Base-by-base conservation (phyloP, 1,140 invertebrate genomes). In the Hylyphantes graminicola region DNA sequence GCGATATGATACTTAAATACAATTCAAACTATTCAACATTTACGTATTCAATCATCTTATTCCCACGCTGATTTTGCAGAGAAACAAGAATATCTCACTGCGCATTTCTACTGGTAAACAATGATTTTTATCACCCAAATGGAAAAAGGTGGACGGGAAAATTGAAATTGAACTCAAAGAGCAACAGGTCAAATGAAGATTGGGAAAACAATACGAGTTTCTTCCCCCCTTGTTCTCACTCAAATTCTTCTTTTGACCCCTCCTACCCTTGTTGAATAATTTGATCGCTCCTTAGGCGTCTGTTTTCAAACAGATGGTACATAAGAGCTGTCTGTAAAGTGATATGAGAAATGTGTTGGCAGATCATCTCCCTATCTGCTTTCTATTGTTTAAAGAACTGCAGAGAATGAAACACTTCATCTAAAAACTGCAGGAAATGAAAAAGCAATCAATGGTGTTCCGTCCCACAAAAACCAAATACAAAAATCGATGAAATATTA, bases 291-390 rank as follows among this genome's bases (percentile, higher is more conserved):
- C 72, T 74, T 21, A 57, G 50, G 63, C 76, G 76, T 78, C 63
- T 67, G 61, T 78, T 78, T 67, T 54, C 63, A 55, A 78, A 67
- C 76, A 78, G 76, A 78, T 78, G 76, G 76, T 48, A 17, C 67
- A 78, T 67, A 21, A 19, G 63, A 67, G 63, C 63, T 78, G 76
- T 55, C 51, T 65, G 50, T 17, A 65, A 67, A n/a, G 63, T 78
- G 76, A 65, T 78, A 78, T 48, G 50, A 78, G 72, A 57, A 59
- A 70, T 70, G 68, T n/a, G 51, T 13, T n/a, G 11, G 50, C 10
- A 70, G 5, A n/a, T 17, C 68, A n/a, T 51, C 51, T 70, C 13
- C 68, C 50, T 70, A 35, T 35, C 35, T 35, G 35, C 35, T 35
- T 35, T 35, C 35, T 35, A 35, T 35, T 35, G 35, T 35, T 35